Conservation (phyloP, 1,140 invertebrate genomes). For the Ectropis grisescens region DNA sequence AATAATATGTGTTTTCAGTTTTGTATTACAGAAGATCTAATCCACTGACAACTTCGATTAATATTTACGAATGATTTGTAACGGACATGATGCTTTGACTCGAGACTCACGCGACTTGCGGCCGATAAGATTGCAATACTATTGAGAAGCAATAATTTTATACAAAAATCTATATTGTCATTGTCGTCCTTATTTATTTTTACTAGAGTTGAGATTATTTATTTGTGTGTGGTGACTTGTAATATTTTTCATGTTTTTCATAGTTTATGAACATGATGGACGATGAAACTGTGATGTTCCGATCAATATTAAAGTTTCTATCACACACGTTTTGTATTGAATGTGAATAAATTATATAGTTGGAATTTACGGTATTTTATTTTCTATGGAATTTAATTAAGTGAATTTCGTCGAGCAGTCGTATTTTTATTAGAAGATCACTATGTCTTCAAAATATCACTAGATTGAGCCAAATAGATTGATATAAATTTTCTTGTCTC, state of each 20-base stretch:
- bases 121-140: slow-evolving; percentile 1
- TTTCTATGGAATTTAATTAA: no score
- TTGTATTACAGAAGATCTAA: no score
- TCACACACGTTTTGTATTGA: slow-evolving; percentile 67
- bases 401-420: no score
- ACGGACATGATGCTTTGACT: no score
- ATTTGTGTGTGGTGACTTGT: slow-evolving; percentile 63
- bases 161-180: slow-evolving; percentile 15
- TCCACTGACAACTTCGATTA: no score
- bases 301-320: slow-evolving; percentile 55
- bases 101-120: no score
- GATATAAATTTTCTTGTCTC: no score
- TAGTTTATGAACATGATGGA: slow-evolving; percentile 21
- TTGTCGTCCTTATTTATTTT: slow-evolving; percentile 46
- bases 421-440: no score
- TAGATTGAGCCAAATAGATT: no score
- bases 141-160: slow-evolving; percentile 32
- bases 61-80: no score
- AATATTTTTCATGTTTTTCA: slow-evolving; percentile 46
- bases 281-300: slow-evolving; percentile 34
- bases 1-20: no score
- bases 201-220: slow-evolving; percentile 58
- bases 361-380: slow-evolving; percentile 32
- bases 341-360: slow-evolving; percentile 70
- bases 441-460: no score